phyloP scores from a whole-genome alignment of 2,113 vertebrate species.

The Muntiacus reevesi region DNA sequence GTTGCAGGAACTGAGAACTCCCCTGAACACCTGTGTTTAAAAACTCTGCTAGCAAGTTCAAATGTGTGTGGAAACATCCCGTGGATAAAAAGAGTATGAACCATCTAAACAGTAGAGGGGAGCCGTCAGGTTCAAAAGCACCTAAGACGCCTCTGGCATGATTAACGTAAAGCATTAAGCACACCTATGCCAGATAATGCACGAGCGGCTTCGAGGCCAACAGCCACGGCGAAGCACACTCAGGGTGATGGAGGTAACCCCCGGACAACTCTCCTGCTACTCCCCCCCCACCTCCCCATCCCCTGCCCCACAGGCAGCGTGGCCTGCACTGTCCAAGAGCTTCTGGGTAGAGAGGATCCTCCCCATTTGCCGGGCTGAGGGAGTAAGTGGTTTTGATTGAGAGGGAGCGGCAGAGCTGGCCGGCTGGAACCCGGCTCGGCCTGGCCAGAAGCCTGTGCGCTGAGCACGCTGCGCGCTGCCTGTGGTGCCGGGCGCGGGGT shows the following conservation, averaged over 20 bases:
- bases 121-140: background rate
- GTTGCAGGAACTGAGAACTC: background rate
- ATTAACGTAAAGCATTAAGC: background rate
- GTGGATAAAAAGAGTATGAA: background rate
- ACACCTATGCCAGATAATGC: background rate
- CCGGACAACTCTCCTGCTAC: background rate
- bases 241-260: background rate
- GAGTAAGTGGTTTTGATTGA: background rate
- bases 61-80: conserved; percentile 6
- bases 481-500: background rate
- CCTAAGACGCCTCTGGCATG: background rate
- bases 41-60: conserved; percentile 25
- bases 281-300: rapidly evolving
- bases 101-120: background rate
- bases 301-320: rapidly evolving
- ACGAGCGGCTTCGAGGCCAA: background rate
- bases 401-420: background rate
- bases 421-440: background rate
- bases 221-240: background rate
- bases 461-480: background rate
- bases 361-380: background rate
- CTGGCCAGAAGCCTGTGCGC: background rate
- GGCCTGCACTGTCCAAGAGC: background rate
- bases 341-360: background rate
- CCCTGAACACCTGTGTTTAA: conserved; percentile 4